Percentiles rank a stretch among this genome's conserved stretches.
These are phyloP conservation scores for Actenoides hombroni DNA, from an alignment of 2,113 vertebrate species.

Conservation along the genomic window DNA sequence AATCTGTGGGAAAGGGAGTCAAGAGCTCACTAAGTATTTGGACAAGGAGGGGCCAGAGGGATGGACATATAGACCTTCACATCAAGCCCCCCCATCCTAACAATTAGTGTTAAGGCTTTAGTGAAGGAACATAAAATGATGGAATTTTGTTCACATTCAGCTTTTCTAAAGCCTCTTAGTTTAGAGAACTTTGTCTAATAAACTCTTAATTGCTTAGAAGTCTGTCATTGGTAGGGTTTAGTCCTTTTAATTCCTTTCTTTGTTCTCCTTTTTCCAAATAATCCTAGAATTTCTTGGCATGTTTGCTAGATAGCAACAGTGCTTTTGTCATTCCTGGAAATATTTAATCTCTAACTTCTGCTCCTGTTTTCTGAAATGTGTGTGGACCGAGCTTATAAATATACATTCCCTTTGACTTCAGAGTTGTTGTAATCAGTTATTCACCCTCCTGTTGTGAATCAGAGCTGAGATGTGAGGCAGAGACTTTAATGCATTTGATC, in stretches of 20 bases:
- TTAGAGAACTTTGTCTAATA: not conserved
- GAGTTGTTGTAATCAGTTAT: not conserved
- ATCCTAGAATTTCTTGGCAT: not conserved
- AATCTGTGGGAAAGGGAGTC: not conserved
- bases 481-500: not conserved
- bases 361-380: not conserved
- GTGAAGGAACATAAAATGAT: not conserved
- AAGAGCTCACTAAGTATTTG: not conserved
- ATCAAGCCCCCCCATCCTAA: accelerated
- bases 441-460: not conserved
- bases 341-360: not conserved
- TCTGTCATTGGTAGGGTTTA: not conserved
- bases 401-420: not conserved
- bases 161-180: not conserved
- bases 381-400: not conserved
- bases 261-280: not conserved
- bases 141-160: not conserved
- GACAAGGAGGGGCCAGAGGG: not conserved
- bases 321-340: not conserved
- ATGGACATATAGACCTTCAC: not conserved
- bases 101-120: not conserved
- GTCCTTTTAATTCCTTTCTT: not conserved
- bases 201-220: not conserved
- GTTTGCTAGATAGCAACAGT: not conserved
- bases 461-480: not conserved